Conservation (phyloP, 2,888 invertebrate species). For the Dynastes hyllus region DNA sequence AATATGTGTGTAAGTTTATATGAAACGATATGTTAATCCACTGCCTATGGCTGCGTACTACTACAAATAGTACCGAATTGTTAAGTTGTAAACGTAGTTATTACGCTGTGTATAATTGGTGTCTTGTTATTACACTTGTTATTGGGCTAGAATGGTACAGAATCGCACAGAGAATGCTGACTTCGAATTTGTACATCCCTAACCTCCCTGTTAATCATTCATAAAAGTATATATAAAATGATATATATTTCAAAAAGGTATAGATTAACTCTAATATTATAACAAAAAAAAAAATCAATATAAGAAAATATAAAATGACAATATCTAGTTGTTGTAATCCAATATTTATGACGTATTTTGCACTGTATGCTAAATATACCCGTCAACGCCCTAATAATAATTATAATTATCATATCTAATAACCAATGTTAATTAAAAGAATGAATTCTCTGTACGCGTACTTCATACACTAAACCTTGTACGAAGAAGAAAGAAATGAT, state of each 20-base stretch:
- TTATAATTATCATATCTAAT: constrained; percentile 16
- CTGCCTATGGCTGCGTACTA: constrained; percentile 60
- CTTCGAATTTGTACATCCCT: constrained; percentile 32
- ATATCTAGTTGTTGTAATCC: constrained; percentile 53
- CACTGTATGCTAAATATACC: constrained; percentile 35
- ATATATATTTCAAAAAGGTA: constrained; percentile 31
- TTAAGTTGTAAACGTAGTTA: constrained; percentile 59
- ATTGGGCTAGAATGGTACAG: constrained; percentile 38
- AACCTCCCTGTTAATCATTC: constrained; percentile 42
- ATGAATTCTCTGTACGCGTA: constrained; percentile 2
- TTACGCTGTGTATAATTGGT: constrained; percentile 55
- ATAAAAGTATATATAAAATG: constrained; percentile 29
- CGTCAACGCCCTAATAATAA: constrained; percentile 32
- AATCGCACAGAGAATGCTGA: constrained; percentile 23
- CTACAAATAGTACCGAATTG: constrained; percentile 55
- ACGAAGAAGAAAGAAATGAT: not conserved
- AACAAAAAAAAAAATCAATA: constrained; percentile 32
- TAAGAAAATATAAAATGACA: constrained; percentile 51
- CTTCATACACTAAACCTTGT: not conserved
- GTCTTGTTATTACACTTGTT: constrained; percentile 52
- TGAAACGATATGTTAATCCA: constrained; percentile 59
- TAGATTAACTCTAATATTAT: constrained; percentile 38
- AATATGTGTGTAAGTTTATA: constrained; percentile 57
- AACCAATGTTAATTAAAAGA: constrained; percentile 17
- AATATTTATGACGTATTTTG: constrained; percentile 47